Conservation (phyloP, 2,888 invertebrate species). For the Drosophila mimica region DNA sequence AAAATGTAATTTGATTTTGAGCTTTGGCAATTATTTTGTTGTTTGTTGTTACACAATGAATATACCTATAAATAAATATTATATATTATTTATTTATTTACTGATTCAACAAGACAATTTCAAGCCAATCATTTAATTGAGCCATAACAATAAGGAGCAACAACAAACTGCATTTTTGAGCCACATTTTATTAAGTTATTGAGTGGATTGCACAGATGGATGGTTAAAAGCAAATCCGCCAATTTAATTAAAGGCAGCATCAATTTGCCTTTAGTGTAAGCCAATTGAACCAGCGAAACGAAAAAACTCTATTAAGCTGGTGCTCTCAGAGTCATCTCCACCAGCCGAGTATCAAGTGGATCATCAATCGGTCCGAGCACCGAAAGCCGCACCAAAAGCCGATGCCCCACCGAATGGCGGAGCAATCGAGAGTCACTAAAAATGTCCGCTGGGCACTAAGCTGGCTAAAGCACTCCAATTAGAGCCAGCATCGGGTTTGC, state of each 20-base stretch:
- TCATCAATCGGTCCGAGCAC: not conserved
- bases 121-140: not conserved
- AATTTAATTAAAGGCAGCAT: not conserved
- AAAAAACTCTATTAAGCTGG: not conserved
- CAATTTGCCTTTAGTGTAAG: not conserved
- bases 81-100: not conserved
- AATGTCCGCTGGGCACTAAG: slow-evolving; percentile 52
- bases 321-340: not conserved
- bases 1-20: slow-evolving; percentile 4
- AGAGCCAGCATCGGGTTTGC: slow-evolving; percentile 33
- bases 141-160: not conserved
- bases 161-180: not conserved
- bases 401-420: slow-evolving; percentile 15
- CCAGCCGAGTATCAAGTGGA: not conserved
- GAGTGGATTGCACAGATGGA: not conserved
- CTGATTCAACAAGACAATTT: not conserved
- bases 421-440: slow-evolving; percentile 47
- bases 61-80: not conserved
- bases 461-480: slow-evolving; percentile 57
- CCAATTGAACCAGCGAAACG: not conserved
- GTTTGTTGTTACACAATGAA: slow-evolving; percentile 2
- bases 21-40: slow-evolving; percentile 4
- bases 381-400: slow-evolving; percentile 1
- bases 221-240: not conserved
- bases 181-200: not conserved